Percentiles rank a stretch among this genome's conserved stretches.
Evolutionary conservation across 2,888 invertebrate genomes (phyloP).

Genomic region (Archips crataeganus): DNA sequence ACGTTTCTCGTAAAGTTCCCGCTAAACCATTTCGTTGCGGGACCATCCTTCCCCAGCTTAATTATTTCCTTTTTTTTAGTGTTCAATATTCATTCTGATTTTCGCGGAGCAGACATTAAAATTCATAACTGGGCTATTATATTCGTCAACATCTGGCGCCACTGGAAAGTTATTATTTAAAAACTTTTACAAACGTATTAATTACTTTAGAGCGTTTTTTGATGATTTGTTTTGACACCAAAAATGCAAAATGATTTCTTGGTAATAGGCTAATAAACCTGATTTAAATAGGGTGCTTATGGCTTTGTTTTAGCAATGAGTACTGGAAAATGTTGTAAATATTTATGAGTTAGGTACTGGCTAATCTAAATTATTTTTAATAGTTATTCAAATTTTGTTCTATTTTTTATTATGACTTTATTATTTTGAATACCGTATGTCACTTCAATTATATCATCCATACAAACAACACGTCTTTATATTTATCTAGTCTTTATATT

Average conservation of each 20-base stretch:
- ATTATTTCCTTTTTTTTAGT: constrained; percentile 75
- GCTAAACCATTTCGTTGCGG: constrained; percentile 67
- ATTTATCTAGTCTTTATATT: too few relatives aligned
- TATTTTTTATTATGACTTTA: too few relatives aligned
- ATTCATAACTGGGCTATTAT: constrained; percentile 80
- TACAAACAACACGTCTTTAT: too few relatives aligned
- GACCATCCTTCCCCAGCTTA: constrained; percentile 73
- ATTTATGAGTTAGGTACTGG: too few relatives aligned
- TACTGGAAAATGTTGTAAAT: neutral
- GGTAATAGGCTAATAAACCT: neutral
- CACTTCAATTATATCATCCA: too few relatives aligned
- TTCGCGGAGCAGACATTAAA: constrained; percentile 75
- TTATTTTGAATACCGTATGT: too few relatives aligned
- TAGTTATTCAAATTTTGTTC: too few relatives aligned
- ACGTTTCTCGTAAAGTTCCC: constrained; percentile 69
- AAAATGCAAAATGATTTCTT: neutral
- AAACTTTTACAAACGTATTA: constrained; percentile 69
- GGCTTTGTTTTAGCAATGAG: neutral
- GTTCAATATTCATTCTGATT: constrained; percentile 79
- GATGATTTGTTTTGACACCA: neutral
- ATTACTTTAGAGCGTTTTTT: constrained; percentile 60
- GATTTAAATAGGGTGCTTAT: neutral
- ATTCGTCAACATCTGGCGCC: constrained; percentile 80
- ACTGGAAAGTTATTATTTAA: constrained; percentile 66
- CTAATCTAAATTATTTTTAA: too few relatives aligned